Percentiles rank a stretch among this genome's conserved stretches.
phyloP scores from a whole-genome alignment of 2,113 vertebrate species.

The Tiliqua scincoides region DNA sequence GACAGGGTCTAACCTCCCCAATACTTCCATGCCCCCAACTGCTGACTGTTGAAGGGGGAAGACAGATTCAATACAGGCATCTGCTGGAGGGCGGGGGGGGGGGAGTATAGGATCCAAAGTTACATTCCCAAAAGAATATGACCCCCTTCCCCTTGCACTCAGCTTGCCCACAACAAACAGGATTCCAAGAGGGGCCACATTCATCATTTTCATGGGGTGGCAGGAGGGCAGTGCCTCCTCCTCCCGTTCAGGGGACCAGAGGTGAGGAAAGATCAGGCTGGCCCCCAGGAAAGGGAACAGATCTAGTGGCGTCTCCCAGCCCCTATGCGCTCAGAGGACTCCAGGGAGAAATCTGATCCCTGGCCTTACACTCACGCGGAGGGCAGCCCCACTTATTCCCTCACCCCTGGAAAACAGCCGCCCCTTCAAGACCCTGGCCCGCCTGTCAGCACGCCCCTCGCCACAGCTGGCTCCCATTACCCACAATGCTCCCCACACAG shows the following conservation, averaged over 20 bases:
- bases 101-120: too few species aligned
- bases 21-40: too few species aligned
- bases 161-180: too few species aligned
- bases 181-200: not conserved
- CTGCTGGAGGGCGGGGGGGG: too few species aligned
- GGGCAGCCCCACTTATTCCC: not conserved
- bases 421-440: not conserved
- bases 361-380: not conserved
- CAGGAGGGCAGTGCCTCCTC: not conserved
- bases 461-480: constrained; percentile 21
- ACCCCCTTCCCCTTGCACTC: too few species aligned
- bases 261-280: too few species aligned
- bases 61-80: too few species aligned
- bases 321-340: not conserved
- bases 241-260: not conserved
- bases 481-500: not conserved
- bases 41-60: too few species aligned
- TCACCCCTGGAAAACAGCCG: not conserved
- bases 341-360: not conserved
- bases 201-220: not conserved
- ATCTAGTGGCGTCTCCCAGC: too few species aligned
- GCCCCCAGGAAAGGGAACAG: not conserved
- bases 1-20: too few species aligned
- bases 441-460: not conserved
- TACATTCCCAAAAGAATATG: too few species aligned